Evolutionary conservation across 35 echinoderm and acorn worm species (phyloP), one percentile per base, ranked within the genome.

Genomic region (Patiria miniata): DNA sequence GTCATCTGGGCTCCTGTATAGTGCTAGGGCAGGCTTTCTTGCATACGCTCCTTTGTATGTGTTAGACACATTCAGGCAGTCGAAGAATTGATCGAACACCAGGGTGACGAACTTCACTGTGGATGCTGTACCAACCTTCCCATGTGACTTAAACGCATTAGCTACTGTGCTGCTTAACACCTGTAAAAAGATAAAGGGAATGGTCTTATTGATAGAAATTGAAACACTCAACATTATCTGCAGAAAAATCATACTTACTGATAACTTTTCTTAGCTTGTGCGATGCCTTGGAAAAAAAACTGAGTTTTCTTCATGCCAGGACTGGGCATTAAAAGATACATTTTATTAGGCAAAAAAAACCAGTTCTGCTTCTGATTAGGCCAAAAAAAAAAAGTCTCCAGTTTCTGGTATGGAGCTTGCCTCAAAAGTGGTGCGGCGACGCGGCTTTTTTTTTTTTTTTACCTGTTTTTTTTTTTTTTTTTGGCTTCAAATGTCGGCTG

Each of bases 61-160:
- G 9, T 91, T 69, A 4, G 83, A 87, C 19, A 91, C 89, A 88
- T 95, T 95, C 2, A 91, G 17, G 19, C 88, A 91, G 73, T 95
- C 93, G 44, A 95, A 95, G 51, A 91, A 95, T 61, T 68, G 76
- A 40, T 95, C 61, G 8, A 95, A 68, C 83, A 87, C n/a, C n/a
- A n/a, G 81, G 22, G 61, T 78, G 7, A 95, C 80, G 56, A 92
- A 95, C 15, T 84, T 79, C 5, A 84, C 47, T 14, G 94, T 95
- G 37, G 85, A 92, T 56, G 55, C 22, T n/a, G 83, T 83, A 17
- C 78, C 61, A 8, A 32, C 12, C 38, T 42, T 56, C 30, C 83
- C 80, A 30, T 83, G 37, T 15, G 21, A 36, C 53, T 77, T 47
- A 2, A 91, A 61, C 8, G 88, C 93, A 90, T 95, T 91, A 0